A percentile compares a stretch with the other conserved stretches of the same genome.
Evolutionary conservation across 2,888 invertebrate species (phyloP).

Genomic region (Hylaea fasciaria): DNA sequence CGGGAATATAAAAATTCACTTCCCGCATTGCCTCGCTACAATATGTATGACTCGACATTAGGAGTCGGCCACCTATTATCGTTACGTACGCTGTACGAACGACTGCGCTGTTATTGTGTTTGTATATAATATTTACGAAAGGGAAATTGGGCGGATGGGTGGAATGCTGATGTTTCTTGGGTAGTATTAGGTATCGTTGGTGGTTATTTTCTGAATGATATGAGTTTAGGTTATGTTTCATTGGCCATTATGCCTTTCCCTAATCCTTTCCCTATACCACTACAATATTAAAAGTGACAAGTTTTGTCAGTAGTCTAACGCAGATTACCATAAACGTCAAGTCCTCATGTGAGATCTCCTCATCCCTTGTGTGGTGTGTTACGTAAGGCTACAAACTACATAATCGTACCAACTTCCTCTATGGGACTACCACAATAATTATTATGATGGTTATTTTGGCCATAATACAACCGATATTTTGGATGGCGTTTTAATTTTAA

Average conservation of each 20-base stretch:
- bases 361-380: too few relatives aligned
- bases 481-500: too few relatives aligned
- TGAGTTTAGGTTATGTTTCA: neutral
- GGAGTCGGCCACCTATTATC: slow-evolving; percentile 53
- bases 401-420: too few relatives aligned
- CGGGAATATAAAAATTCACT: slow-evolving; percentile 48
- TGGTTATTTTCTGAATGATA: slow-evolving; percentile 23
- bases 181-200: slow-evolving; percentile 12
- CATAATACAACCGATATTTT: too few relatives aligned
- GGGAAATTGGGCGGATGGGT: slow-evolving; percentile 24
- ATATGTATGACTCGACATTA: slow-evolving; percentile 51
- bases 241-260: neutral
- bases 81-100: slow-evolving; percentile 47
- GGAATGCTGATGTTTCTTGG: slow-evolving; percentile 26
- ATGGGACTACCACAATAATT: too few relatives aligned
- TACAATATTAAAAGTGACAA: too few relatives aligned
- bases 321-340: too few relatives aligned
- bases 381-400: too few relatives aligned
- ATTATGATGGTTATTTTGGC: too few relatives aligned
- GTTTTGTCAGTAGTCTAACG: too few relatives aligned
- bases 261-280: too few relatives aligned
- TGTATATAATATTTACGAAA: slow-evolving; percentile 45
- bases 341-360: too few relatives aligned
- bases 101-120: slow-evolving; percentile 46
- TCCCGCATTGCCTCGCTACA: slow-evolving; percentile 46